Conservation (phyloP, 2,888 invertebrate species). For the Latrodectus elegans region DNA sequence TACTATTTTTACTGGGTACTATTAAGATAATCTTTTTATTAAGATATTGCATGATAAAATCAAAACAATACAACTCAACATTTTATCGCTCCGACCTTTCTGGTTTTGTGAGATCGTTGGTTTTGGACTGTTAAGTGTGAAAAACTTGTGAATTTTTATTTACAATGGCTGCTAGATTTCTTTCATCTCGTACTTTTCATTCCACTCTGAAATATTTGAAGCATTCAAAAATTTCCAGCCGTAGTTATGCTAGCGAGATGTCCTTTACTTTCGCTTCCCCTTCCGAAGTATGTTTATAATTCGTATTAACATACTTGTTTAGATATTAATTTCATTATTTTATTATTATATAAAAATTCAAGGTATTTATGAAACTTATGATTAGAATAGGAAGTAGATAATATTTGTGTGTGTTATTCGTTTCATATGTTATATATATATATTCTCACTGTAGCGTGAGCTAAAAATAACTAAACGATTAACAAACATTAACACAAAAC, state of each 20-base stretch:
- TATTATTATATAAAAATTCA: neutral
- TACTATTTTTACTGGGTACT: too few relatives aligned
- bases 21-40: too few relatives aligned
- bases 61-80: conserved; percentile 15
- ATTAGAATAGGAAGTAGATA: too few relatives aligned
- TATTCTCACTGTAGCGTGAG: too few relatives aligned
- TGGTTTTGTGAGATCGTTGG: neutral
- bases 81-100: conserved; percentile 33
- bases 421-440: too few relatives aligned
- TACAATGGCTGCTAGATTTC: conserved; percentile 42
- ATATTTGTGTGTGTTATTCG: too few relatives aligned
- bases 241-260: conserved; percentile 85
- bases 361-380: too few relatives aligned
- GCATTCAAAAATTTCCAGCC: conserved; percentile 54
- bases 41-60: too few relatives aligned
- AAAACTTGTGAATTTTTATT: neutral
- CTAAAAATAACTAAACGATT: too few relatives aligned
- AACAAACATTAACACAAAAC: too few relatives aligned
- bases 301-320: too few relatives aligned
- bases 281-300: conserved; percentile 81
- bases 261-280: conserved; percentile 92
- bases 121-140: neutral
- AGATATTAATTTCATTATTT: neutral
- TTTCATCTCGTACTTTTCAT: conserved; percentile 27
- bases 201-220: conserved; percentile 25